Percentiles rank a stretch among this genome's conserved stretches.
These are phyloP conservation scores for Cetoscarus ocellatus DNA, from an alignment of 2,797 vertebrate genomes.

Conservation along the genomic window DNA sequence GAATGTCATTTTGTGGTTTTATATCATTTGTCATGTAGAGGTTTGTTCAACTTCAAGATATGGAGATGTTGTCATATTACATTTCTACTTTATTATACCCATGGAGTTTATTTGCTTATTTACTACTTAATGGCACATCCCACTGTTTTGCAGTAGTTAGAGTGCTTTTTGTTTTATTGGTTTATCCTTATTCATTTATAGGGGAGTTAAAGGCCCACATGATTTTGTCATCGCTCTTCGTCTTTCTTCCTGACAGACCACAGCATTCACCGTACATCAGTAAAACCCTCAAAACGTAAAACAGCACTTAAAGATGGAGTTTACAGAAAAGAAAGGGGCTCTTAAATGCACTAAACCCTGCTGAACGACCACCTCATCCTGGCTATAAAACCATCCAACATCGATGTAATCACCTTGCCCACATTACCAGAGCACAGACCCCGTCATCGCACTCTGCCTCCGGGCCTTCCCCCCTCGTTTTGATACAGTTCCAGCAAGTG, in stretches of 20 bases:
- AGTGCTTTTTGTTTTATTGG: too few relatives aligned
- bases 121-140: too few relatives aligned
- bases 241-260: too few relatives aligned
- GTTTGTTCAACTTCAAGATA: too few relatives aligned
- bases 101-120: too few relatives aligned
- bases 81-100: too few relatives aligned
- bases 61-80: too few relatives aligned
- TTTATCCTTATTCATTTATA: too few relatives aligned
- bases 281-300: background rate
- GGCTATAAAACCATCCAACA: conserved; percentile 9
- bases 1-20: background rate
- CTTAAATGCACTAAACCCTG: background rate
- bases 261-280: too few relatives aligned
- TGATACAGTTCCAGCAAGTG: conserved; percentile 49
- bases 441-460: background rate
- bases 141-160: too few relatives aligned
- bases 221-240: too few relatives aligned
- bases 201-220: too few relatives aligned
- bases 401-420: conserved; percentile 24
- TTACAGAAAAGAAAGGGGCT: background rate
- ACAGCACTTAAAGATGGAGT: background rate
- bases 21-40: background rate
- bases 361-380: conserved; percentile 7
- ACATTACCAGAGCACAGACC: background rate
- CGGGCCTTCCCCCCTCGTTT: conserved; percentile 35